Evolutionary conservation across 2,888 invertebrate genomes (phyloP).

Genomic region (Elegia similella): DNA sequence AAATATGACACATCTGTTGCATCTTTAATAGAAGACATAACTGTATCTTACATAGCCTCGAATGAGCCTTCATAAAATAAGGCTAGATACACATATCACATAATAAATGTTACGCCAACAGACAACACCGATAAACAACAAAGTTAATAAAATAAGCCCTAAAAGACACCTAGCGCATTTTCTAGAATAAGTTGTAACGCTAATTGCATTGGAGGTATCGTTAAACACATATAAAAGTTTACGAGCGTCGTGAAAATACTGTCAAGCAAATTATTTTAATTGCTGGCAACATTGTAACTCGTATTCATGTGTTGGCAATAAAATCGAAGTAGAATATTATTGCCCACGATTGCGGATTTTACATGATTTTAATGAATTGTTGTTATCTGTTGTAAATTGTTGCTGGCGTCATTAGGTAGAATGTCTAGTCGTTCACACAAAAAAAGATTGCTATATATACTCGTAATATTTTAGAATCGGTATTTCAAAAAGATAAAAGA

Average conservation of each 20-base stretch:
- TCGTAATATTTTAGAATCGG: too few relatives aligned
- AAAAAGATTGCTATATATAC: too few relatives aligned
- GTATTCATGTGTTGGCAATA: constrained; percentile 36
- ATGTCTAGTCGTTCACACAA: too few relatives aligned
- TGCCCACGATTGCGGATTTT: constrained; percentile 9
- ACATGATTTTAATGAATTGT: constrained; percentile 1
- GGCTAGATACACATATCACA: too few relatives aligned
- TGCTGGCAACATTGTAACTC: constrained; percentile 41
- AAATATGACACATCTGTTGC: too few relatives aligned
- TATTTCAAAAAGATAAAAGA: too few relatives aligned
- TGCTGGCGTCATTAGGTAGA: neutral
- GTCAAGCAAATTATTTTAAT: constrained; percentile 45
- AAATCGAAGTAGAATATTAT: constrained; percentile 30
- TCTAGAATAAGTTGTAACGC: constrained; percentile 18
- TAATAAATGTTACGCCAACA: neutral
- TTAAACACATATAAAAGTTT: constrained; percentile 35
- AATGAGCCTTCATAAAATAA: too few relatives aligned
- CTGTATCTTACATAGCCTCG: too few relatives aligned
- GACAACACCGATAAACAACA: neutral
- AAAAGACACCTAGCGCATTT: constrained; percentile 5
- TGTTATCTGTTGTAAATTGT: constrained; percentile 7
- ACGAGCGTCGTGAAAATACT: constrained; percentile 33
- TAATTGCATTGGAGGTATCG: constrained; percentile 18
- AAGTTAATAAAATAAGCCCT: neutral
- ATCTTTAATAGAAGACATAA: too few relatives aligned